Percentiles rank a stretch among this genome's conserved stretches.
These are phyloP conservation scores for Drosophila truncata DNA, from an alignment of 1,140 invertebrate species.

Conservation along the genomic window DNA sequence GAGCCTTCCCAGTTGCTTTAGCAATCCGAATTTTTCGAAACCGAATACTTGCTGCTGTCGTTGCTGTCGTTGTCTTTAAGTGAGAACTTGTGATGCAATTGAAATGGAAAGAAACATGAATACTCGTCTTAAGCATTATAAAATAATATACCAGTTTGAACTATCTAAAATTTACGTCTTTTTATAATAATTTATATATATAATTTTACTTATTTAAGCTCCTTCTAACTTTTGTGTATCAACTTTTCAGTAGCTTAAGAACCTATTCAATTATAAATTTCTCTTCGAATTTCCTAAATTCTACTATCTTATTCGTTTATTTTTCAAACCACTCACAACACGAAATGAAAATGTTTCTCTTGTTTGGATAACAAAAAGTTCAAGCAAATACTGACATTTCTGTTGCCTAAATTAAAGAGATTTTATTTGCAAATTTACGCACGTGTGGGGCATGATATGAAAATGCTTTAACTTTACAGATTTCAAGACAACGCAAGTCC, in stretches of 20 bases:
- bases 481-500: background rate
- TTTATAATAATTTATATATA: background rate
- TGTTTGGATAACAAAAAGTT: background rate
- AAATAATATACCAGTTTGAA: too few relatives aligned
- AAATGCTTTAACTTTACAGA: background rate
- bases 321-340: background rate
- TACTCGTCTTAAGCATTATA: background rate
- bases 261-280: too few relatives aligned
- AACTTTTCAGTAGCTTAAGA: background rate
- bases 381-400: background rate
- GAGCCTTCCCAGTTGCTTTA: background rate
- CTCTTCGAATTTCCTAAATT: background rate
- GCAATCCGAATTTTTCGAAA: background rate
- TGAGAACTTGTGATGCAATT: background rate
- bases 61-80: background rate
- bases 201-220: background rate
- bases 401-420: background rate
- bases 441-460: background rate
- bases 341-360: background rate
- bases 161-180: too few relatives aligned
- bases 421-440: slow-evolving; percentile 4
- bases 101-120: background rate
- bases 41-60: background rate
- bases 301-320: background rate
- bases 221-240: background rate